A percentile compares a stretch with the other conserved stretches of the same genome.
phyloP scores from a whole-genome alignment of 2,113 vertebrate genomes.

The Herpetotheres cachinnans region DNA sequence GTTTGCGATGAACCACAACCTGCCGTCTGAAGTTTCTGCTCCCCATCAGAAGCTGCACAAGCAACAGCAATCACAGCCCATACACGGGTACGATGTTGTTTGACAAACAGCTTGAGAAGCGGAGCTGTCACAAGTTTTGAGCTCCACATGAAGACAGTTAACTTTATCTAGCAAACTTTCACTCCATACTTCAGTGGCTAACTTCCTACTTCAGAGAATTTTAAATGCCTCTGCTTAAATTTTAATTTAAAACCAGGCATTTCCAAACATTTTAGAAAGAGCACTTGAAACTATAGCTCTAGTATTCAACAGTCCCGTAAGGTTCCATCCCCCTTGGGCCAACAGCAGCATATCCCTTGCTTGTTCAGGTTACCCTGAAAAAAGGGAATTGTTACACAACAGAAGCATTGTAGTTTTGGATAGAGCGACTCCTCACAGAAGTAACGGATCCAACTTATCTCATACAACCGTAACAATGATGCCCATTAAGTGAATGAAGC shows the following conservation, averaged over 20 bases:
- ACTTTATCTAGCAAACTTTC: not conserved
- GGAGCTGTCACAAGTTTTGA: not conserved
- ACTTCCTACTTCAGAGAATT: not conserved
- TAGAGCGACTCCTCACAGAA: not conserved
- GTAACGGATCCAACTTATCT: not conserved
- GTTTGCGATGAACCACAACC: not conserved
- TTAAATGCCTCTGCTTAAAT: not conserved
- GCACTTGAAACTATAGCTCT: not conserved
- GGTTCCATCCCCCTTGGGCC: not conserved
- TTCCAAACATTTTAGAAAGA: not conserved
- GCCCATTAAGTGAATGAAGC: not conserved
- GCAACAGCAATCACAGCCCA: not conserved
- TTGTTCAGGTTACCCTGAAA: not conserved
- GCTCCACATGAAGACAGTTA: not conserved
- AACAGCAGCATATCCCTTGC: not conserved
- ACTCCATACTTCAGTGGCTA: not conserved
- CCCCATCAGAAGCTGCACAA: not conserved
- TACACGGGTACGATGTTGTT: rapidly evolving
- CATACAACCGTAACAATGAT: not conserved
- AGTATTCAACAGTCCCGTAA: not conserved
- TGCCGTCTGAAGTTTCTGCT: not conserved
- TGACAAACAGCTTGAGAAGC: not conserved
- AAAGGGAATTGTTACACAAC: not conserved
- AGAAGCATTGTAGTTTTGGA: not conserved
- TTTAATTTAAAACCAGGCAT: not conserved